Conservation (phyloP, 2,113 vertebrate genomes). For the Nothocercus nigrocapillus region DNA sequence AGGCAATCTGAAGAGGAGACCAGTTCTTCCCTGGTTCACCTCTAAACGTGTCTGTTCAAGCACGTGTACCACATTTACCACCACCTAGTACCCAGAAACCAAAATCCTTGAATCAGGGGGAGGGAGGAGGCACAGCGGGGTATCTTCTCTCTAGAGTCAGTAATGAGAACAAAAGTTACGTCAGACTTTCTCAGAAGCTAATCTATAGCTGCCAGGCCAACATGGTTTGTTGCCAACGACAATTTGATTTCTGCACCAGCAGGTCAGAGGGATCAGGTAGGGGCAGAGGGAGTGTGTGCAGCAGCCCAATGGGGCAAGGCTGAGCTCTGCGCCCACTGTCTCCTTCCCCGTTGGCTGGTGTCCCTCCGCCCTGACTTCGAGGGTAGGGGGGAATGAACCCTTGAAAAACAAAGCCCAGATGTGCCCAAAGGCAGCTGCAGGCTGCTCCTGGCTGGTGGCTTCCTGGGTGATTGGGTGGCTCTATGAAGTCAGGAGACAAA, state of each 20-base stretch:
- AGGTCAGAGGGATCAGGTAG: slow-evolving; percentile 38
- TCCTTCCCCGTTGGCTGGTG: background rate
- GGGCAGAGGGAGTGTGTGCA: background rate
- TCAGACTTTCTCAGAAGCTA: slow-evolving; percentile 66
- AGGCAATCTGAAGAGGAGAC: background rate
- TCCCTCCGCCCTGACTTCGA: background rate
- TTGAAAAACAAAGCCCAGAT: background rate
- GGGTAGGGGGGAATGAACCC: background rate
- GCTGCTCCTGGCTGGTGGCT: background rate
- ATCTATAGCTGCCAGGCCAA: slow-evolving; percentile 45
- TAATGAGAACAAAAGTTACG: slow-evolving; percentile 2
- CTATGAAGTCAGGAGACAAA: background rate
- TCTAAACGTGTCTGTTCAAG: background rate
- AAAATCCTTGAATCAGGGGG: background rate
- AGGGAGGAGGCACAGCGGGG: background rate
- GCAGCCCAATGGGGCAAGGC: slow-evolving; percentile 25
- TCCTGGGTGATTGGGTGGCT: background rate
- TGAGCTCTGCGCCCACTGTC: background rate
- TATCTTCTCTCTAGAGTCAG: slow-evolving; percentile 30
- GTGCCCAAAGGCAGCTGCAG: background rate
- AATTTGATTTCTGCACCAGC: slow-evolving; percentile 29
- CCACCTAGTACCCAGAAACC: background rate
- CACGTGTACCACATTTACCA: background rate
- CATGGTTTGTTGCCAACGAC: slow-evolving; percentile 7
- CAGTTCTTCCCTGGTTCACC: background rate